These are phyloP conservation scores for Bactericera cockerelli DNA, from an alignment of 1,140 invertebrate genomes.

Conservation along the genomic window DNA sequence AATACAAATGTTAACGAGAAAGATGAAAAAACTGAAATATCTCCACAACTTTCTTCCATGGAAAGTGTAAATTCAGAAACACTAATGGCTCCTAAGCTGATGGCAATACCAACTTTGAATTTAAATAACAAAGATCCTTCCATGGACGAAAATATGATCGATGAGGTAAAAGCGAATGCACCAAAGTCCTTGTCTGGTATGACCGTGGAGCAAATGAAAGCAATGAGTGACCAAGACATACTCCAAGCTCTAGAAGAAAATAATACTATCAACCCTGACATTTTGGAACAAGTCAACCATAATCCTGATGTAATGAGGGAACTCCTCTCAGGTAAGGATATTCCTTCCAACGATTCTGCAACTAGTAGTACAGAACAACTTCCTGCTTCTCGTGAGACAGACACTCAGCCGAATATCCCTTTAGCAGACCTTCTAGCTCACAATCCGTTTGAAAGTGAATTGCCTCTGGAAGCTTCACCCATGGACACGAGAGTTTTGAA, in stretches of 20 bases:
- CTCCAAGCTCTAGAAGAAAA: neutral
- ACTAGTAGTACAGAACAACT: neutral
- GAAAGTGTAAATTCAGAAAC: too few species aligned
- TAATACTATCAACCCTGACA: neutral
- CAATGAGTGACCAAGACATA: constrained; percentile 2
- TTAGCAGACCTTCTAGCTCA: neutral
- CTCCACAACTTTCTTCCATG: too few species aligned
- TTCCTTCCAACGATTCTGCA: neutral
- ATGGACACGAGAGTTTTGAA: neutral
- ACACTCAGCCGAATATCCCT: neutral
- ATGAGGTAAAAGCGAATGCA: too few species aligned
- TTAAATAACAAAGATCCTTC: too few species aligned
- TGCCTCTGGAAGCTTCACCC: neutral
- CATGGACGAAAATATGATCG: too few species aligned
- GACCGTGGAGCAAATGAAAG: neutral
- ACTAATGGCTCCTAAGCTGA: too few species aligned
- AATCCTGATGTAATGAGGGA: neutral
- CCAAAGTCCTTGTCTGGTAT: neutral
- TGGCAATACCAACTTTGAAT: too few species aligned
- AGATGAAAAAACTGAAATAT: too few species aligned
- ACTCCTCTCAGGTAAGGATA: neutral
- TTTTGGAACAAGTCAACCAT: neutral
- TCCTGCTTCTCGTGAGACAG: too few species aligned
- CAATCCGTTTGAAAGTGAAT: neutral
- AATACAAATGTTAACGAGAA: too few species aligned